These are phyloP conservation scores for Drosophila monieri DNA, from an alignment of 2,888 invertebrate genomes.

Conservation along the genomic window DNA sequence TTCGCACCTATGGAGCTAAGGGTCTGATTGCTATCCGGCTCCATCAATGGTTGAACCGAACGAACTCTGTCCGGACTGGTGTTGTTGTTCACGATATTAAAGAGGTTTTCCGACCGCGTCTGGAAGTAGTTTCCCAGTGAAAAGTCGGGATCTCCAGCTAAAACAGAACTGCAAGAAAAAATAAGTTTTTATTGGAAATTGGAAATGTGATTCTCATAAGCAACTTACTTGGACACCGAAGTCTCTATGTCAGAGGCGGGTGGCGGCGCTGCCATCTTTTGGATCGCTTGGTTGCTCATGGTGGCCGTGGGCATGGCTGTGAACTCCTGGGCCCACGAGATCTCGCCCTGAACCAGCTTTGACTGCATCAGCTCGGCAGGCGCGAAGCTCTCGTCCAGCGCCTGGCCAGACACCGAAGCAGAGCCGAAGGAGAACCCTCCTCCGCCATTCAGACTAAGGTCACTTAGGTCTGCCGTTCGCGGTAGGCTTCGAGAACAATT, in stretches of 20 bases:
- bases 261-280: constrained; percentile 49
- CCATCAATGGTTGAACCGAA: constrained; percentile 60
- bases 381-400: constrained; percentile 69
- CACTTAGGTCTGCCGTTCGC: constrained; percentile 81
- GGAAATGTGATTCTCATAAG: no score
- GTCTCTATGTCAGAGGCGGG: constrained; percentile 56
- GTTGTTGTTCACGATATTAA: constrained; percentile 67
- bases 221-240: constrained; percentile 67
- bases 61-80: constrained; percentile 66
- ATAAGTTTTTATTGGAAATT: background rate
- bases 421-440: constrained; percentile 64
- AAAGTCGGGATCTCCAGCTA: constrained; percentile 76
- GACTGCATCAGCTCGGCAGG: constrained; percentile 82
- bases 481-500: constrained; percentile 75
- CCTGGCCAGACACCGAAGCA: constrained; percentile 21
- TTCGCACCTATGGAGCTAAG: constrained; percentile 27
- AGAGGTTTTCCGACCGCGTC: constrained; percentile 80
- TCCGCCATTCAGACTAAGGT: constrained; percentile 65
- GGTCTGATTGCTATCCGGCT: constrained; percentile 26
- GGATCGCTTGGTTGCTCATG: constrained; percentile 72
- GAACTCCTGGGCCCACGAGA: constrained; percentile 82
- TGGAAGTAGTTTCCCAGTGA: constrained; percentile 82
- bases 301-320: constrained; percentile 80
- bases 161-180: constrained; percentile 62
- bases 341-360: constrained; percentile 79